Evolutionary conservation across 2,797 vertebrate genomes (phyloP), one percentile per base, ranked within the genome.

Genomic region (Thalassophryne amazonica): DNA sequence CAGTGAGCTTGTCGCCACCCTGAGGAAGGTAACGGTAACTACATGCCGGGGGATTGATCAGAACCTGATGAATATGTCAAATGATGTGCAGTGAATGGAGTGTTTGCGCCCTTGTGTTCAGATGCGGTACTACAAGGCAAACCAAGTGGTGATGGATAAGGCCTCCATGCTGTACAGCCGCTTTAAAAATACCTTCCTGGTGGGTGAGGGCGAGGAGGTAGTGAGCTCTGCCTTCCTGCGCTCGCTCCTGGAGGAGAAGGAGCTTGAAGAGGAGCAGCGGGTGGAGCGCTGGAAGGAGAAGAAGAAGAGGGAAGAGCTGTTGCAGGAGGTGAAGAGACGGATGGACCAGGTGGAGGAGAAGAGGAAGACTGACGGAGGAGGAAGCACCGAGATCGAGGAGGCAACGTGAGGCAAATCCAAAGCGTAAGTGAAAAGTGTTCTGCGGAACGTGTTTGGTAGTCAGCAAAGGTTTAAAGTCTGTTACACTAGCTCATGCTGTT

Each of bases 91-190:
- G n/a, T n/a, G n/a, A n/a, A n/a, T 4, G 35, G 9, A 30, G 5
- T 28, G 5, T 22, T 1, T 24, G 5, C 50, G 4, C 43, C 10
- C 40, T 1, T 66, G 7, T 41, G 18, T 39, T 56, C 57, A 98
- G 95, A 93, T 98, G 87, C 90, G 96, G 1, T 89, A 73, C 70
- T 98, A 96, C 78, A 88, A 94, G 42, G 91, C 93, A 4, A 97
- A 86, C 74, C 92, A 93, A 76, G 89, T 92, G 61, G 88, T 98
- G 71, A 98, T 96, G 96, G 93, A 95, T 67, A 98, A 98, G 56
- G 93, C 96, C 22, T 94, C 95, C n/a, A 98, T 98, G 96, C 66
- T 98, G 0, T 98, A 98, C 74, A 94, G 94, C 84, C 95, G 95
- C 76, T 97, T 98, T 81, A 98, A 98, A 57, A 95, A 95, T 56